A percentile compares a stretch with the other conserved stretches of the same genome.
These are phyloP conservation scores for Trissolcus brochymenae DNA, from an alignment of 2,888 invertebrate genomes.

Conservation along the genomic window DNA sequence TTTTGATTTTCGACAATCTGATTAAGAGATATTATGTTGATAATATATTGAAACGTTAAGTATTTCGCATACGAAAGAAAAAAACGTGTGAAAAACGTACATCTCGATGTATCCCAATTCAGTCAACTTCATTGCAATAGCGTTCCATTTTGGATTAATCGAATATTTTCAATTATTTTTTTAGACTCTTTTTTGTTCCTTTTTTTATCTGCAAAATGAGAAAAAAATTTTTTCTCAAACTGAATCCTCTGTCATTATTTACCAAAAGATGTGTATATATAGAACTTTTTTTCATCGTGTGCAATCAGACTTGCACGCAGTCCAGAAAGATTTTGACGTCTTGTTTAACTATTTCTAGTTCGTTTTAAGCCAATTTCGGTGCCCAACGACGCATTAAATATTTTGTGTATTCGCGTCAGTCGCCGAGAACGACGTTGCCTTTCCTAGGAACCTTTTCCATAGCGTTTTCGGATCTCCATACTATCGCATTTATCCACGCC, in stretches of 20 bases:
- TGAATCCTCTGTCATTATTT: conserved; percentile 54
- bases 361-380: conserved; percentile 37
- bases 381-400: conserved; percentile 46
- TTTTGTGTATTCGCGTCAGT: conserved; percentile 46
- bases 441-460: conserved; percentile 39
- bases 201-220: conserved; percentile 45
- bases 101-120: conserved; percentile 7
- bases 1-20: no score
- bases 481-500: conserved; percentile 32
- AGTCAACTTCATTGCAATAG: conserved; percentile 49
- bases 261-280: conserved; percentile 16
- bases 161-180: conserved; percentile 42
- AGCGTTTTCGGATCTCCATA: conserved; percentile 21
- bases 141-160: conserved; percentile 44
- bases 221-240: conserved; percentile 52
- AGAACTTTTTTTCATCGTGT: conserved; percentile 34
- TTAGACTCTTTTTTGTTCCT: conserved; percentile 36
- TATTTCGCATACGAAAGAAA: background rate
- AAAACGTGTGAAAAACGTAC: no score
- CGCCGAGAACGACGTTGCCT: conserved; percentile 48
- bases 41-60: background rate
- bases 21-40: no score
- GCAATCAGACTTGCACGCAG: background rate
- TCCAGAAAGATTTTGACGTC: conserved; percentile 32
- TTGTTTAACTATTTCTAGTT: conserved; percentile 37